phyloP scores from a whole-genome alignment of 2,888 invertebrate genomes.

The Callimorpha dominula region DNA sequence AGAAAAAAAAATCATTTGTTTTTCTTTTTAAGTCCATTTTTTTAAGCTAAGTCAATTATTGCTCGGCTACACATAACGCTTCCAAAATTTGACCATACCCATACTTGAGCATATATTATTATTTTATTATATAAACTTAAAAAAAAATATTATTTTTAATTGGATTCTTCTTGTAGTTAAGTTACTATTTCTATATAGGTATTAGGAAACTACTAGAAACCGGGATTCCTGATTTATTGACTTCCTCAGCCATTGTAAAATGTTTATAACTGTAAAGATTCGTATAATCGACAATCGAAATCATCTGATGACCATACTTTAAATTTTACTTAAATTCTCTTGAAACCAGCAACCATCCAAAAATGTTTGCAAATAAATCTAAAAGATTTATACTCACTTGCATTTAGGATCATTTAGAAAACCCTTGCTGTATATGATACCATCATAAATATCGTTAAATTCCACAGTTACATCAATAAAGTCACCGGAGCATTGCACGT shows the following conservation, averaged over 20 bases:
- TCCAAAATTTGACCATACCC: too few relatives aligned
- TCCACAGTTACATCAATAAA: slow-evolving; percentile 88
- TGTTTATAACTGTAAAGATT: neutral
- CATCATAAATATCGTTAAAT: slow-evolving; percentile 88
- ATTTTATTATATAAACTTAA: too few relatives aligned
- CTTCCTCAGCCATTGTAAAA: neutral
- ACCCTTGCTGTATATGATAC: slow-evolving; percentile 91
- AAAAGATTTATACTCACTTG: slow-evolving; percentile 81
- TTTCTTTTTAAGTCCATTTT: too few relatives aligned
- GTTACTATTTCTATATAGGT: too few relatives aligned
- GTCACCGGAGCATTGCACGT: slow-evolving; percentile 87
- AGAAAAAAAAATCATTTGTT: too few relatives aligned
- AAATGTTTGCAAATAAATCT: neutral
- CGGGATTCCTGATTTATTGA: neutral
- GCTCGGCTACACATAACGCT: too few relatives aligned
- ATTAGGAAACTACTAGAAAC: neutral
- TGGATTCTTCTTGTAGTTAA: too few relatives aligned
- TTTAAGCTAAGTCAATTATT: too few relatives aligned
- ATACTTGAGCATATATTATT: too few relatives aligned
- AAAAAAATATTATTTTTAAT: too few relatives aligned
- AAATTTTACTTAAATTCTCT: neutral
- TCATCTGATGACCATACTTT: neutral
- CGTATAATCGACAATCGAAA: neutral
- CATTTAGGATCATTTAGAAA: slow-evolving; percentile 89
- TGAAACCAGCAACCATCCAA: neutral